These are phyloP conservation scores for Drosophila pallidifrons DNA, from an alignment of 1,140 invertebrate species.

Conservation along the genomic window DNA sequence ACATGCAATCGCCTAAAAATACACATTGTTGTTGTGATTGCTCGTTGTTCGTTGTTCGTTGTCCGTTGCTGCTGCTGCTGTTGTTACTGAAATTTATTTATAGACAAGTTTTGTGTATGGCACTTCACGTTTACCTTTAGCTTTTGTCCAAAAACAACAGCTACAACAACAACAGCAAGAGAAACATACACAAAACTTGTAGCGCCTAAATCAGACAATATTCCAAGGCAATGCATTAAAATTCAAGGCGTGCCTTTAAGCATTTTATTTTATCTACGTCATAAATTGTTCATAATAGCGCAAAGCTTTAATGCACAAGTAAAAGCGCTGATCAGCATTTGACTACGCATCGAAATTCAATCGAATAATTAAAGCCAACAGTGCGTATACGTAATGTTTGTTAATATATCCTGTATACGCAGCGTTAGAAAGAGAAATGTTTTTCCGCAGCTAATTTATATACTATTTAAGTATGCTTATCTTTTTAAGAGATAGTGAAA, in stretches of 20 bases:
- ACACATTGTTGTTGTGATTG: constrained; percentile 34
- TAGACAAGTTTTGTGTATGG: constrained; percentile 25
- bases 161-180: constrained; percentile 24
- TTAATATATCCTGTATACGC: constrained; percentile 1
- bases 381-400: constrained; percentile 34
- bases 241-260: constrained; percentile 73
- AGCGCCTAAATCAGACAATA: constrained; percentile 43
- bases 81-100: constrained; percentile 31
- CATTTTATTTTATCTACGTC: constrained; percentile 76
- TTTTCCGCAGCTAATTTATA: neutral
- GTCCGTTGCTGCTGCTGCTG: neutral
- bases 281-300: constrained; percentile 59
- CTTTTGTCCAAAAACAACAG: constrained; percentile 56
- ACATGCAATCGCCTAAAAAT: constrained; percentile 67
- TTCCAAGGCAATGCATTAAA: constrained; percentile 69
- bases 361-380: constrained; percentile 12
- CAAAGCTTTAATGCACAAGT: constrained; percentile 22
- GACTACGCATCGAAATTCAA: neutral
- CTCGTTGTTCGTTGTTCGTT: constrained; percentile 6
- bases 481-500: no score
- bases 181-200: constrained; percentile 38
- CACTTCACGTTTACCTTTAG: constrained; percentile 50
- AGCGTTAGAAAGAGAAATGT: neutral
- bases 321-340: constrained; percentile 21
- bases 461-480: neutral